phyloP scores from a whole-genome alignment of 2,888 invertebrate species.

The Chrysolina americana region DNA sequence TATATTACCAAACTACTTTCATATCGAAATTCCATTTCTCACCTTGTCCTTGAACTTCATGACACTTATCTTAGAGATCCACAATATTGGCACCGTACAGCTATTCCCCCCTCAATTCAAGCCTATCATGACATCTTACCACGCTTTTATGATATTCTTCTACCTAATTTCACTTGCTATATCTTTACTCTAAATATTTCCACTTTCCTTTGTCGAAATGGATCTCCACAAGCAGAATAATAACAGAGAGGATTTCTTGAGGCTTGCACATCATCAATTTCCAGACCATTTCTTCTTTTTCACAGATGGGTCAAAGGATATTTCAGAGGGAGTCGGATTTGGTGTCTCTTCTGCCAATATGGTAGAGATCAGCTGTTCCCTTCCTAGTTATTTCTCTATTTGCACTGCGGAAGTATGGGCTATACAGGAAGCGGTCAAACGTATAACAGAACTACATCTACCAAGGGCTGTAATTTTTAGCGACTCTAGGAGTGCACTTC shows the following conservation, averaged over 20 bases:
- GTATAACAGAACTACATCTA: neutral
- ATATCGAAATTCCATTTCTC: neutral
- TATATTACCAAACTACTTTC: neutral
- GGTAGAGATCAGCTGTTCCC: neutral
- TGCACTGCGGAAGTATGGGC: neutral
- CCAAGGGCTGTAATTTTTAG: neutral
- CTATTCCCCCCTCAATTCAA: too few relatives aligned
- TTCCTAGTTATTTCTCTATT: neutral
- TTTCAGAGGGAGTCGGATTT: neutral
- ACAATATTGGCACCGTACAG: neutral
- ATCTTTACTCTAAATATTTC: neutral
- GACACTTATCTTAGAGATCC: neutral
- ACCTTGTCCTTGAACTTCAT: neutral
- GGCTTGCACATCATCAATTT: neutral
- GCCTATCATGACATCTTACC: too few relatives aligned
- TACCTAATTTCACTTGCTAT: too few relatives aligned
- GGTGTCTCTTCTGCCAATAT: neutral
- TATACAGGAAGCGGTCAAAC: neutral
- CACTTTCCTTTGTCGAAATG: neutral
- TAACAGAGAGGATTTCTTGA: neutral
- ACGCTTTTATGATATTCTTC: too few relatives aligned
- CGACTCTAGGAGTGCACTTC: neutral
- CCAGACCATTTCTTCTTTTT: neutral
- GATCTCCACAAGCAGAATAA: neutral
- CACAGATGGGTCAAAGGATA: neutral